A percentile compares a stretch with the other conserved stretches of the same genome.
Evolutionary conservation across 1,140 invertebrate genomes (phyloP).

Genomic region (Stenopsyche tienmushanensis): DNA sequence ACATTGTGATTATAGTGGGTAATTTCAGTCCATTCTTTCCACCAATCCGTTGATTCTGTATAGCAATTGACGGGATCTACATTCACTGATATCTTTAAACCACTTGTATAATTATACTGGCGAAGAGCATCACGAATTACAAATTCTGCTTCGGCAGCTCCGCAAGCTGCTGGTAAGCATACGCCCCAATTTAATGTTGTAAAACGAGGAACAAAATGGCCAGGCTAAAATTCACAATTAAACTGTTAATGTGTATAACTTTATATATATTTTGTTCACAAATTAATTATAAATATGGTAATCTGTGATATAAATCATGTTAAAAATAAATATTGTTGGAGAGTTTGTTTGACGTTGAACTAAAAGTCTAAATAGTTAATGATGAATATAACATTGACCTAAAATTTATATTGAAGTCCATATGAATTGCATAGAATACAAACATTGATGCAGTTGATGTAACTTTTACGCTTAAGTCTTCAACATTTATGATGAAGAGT

Average conservation of each 20-base stretch:
- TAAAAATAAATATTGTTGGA: no score
- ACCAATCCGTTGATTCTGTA: slow-evolving; percentile 50
- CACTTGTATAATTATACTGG: slow-evolving; percentile 59
- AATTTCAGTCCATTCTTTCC: slow-evolving; percentile 52
- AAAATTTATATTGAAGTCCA: no score
- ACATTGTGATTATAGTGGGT: slow-evolving; percentile 53
- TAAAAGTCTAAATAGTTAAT: no score
- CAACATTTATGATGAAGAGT: no score
- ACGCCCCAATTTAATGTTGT: slow-evolving; percentile 68
- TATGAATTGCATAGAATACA: no score
- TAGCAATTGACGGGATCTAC: slow-evolving; percentile 63
- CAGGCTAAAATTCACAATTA: slow-evolving; percentile 53
- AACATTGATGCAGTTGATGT: no score
- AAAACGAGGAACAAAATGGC: slow-evolving; percentile 69
- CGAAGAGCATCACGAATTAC: slow-evolving; percentile 58
- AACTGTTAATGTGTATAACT: neutral
- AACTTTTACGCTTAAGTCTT: no score
- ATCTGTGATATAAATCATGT: no score
- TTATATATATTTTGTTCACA: neutral
- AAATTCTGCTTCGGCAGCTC: slow-evolving; percentile 58
- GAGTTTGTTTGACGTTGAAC: no score
- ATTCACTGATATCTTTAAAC: slow-evolving; percentile 58
- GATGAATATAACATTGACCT: no score
- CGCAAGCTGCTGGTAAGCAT: slow-evolving; percentile 65
- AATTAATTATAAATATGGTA: no score